These are phyloP conservation scores for Leucophora obtusa DNA, from an alignment of 2,888 invertebrate genomes.

Conservation along the genomic window DNA sequence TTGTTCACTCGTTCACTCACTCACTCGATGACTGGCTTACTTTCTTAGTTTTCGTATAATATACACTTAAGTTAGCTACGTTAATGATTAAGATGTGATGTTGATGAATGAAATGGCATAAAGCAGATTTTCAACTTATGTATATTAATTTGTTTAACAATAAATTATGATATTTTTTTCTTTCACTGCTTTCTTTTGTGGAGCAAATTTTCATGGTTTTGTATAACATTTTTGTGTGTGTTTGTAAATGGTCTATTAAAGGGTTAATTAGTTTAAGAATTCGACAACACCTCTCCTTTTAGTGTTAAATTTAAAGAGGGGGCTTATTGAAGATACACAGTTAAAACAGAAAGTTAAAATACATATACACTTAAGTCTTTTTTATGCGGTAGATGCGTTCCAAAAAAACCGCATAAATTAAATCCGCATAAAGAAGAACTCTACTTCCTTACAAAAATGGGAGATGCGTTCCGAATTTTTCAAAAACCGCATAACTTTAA, in stretches of 20 bases:
- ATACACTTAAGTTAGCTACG: constrained; percentile 8
- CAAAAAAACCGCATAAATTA: too few relatives aligned
- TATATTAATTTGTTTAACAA: constrained; percentile 53
- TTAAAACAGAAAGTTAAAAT: too few relatives aligned
- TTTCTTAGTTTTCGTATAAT: not conserved
- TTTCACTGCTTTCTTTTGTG: not conserved
- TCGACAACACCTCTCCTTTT: not conserved
- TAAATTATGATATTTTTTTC: constrained; percentile 40
- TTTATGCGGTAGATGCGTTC: too few relatives aligned
- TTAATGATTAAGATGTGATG: constrained; percentile 47
- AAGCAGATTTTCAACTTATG: constrained; percentile 26
- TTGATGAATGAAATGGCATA: constrained; percentile 50
- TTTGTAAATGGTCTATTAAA: not conserved
- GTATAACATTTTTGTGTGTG: constrained; percentile 4
- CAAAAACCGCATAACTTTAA: too few relatives aligned
- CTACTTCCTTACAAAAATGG: too few relatives aligned
- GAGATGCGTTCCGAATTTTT: too few relatives aligned
- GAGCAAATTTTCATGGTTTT: not conserved
- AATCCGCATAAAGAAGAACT: too few relatives aligned
- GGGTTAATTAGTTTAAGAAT: constrained; percentile 17
- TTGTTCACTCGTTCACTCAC: constrained; percentile 12
- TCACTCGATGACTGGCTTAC: not conserved
- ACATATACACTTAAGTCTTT: too few relatives aligned
- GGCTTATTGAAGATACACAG: too few relatives aligned
- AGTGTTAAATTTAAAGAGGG: too few relatives aligned